These are phyloP conservation scores for Prunella strophiata DNA, from an alignment of 2,797 vertebrate species.

Conservation along the genomic window DNA sequence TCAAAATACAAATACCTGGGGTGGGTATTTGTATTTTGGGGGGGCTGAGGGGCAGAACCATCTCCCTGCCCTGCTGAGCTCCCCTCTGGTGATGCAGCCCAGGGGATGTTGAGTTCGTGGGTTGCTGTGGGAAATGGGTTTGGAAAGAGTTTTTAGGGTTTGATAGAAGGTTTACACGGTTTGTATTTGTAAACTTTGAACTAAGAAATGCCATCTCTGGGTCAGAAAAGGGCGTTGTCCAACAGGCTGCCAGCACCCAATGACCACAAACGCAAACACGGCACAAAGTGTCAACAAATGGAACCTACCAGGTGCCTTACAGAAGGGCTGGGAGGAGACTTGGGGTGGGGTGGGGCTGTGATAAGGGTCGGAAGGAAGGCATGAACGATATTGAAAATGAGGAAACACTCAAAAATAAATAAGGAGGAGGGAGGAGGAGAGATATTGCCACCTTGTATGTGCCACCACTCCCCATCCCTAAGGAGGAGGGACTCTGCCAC, in stretches of 20 bases:
- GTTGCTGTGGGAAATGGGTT: neutral
- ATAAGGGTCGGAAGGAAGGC: no score
- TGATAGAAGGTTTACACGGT: neutral
- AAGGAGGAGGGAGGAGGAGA: no score
- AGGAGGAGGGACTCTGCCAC: no score
- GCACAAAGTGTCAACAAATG: no score
- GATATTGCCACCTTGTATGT: no score
- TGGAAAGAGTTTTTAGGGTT: neutral
- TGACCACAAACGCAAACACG: no score
- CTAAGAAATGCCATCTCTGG: neutral
- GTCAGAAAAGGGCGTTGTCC: neutral
- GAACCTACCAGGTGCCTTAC: neutral
- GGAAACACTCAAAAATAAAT: no score
- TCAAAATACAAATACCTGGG: no score
- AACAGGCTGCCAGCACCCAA: neutral
- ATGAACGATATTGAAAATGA: no score
- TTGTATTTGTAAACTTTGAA: neutral
- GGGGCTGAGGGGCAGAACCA: neutral
- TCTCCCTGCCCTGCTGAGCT: neutral
- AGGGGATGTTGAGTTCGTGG: neutral
- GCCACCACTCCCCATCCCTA: no score
- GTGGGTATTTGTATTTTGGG: neutral
- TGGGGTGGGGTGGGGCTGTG: neutral
- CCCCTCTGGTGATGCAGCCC: neutral
- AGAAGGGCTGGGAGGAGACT: accelerated